Evolutionary conservation across 1,140 invertebrate species (phyloP).

Genomic region (Tetramorium alpestre): DNA sequence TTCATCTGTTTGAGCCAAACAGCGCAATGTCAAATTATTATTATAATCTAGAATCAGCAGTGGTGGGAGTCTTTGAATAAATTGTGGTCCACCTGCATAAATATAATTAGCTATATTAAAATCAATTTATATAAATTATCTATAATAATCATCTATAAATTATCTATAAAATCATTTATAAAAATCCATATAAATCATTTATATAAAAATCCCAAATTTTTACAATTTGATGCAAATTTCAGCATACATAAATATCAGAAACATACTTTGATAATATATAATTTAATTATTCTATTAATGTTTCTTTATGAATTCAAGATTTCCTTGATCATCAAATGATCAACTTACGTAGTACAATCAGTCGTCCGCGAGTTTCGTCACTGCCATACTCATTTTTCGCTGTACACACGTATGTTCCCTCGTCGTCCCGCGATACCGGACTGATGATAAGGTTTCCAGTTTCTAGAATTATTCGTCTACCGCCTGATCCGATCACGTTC

Average conservation of each 20-base stretch:
- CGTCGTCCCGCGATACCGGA: slow-evolving; percentile 94
- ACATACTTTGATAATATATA: background rate
- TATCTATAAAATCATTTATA: no score
- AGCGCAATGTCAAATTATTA: slow-evolving; percentile 91
- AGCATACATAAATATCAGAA: slow-evolving; percentile 16
- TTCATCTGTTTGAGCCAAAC: slow-evolving; percentile 92
- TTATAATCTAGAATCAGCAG: slow-evolving; percentile 89
- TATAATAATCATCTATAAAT: no score
- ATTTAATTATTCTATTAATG: slow-evolving; percentile 9
- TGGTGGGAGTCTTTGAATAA: slow-evolving; percentile 89
- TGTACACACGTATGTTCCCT: slow-evolving; percentile 95
- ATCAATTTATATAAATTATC: background rate
- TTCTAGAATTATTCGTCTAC: slow-evolving; percentile 91
- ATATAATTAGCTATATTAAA: background rate
- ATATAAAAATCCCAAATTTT: background rate
- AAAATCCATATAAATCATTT: background rate
- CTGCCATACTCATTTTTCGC: slow-evolving; percentile 94
- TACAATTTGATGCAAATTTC: background rate
- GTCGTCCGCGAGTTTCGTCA: slow-evolving; percentile 92
- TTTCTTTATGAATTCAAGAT: background rate
- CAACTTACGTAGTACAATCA: slow-evolving; percentile 94
- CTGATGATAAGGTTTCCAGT: slow-evolving; percentile 95
- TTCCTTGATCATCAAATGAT: slow-evolving; percentile 13
- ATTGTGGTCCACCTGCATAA: slow-evolving; percentile 89
- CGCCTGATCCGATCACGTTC: slow-evolving; percentile 91